Evolutionary conservation across 2,113 vertebrate species (phyloP).

Genomic region (Collichthys lucidus): DNA sequence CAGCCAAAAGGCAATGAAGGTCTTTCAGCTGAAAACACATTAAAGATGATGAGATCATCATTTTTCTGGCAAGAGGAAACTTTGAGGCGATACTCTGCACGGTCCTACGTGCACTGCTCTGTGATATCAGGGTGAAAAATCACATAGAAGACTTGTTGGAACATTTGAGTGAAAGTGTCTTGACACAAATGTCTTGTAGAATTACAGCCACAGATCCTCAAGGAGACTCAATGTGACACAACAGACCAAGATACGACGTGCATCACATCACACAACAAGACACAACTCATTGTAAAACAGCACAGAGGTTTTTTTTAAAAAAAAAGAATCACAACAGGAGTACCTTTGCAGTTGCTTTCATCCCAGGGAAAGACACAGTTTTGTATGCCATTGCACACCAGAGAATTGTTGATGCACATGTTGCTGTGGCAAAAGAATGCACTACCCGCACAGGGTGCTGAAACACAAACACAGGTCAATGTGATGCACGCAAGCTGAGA

Average conservation of each 20-base stretch:
- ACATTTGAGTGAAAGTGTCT: neutral
- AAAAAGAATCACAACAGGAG: constrained; percentile 18
- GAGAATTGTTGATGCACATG: constrained; percentile 98
- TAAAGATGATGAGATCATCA: constrained; percentile 22
- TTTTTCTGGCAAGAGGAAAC: constrained; percentile 7
- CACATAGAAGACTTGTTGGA: neutral
- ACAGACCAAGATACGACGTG: neutral
- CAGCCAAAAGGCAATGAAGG: constrained; percentile 27
- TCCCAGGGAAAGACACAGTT: constrained; percentile 99
- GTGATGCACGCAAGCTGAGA: neutral
- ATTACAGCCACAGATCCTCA: neutral
- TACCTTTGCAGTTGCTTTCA: constrained; percentile 96
- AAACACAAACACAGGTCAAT: constrained; percentile 51
- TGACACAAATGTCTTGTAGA: neutral
- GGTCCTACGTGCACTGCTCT: neutral
- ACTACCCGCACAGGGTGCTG: constrained; percentile 90
- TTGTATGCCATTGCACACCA: constrained; percentile 96
- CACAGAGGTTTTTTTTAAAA: neutral
- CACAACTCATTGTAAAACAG: constrained; percentile 13
- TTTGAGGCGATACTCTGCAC: neutral
- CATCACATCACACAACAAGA: neutral
- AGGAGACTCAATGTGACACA: constrained; percentile 38
- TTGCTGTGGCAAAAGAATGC: constrained; percentile 97
- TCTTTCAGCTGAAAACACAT: constrained; percentile 18
- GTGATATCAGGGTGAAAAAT: neutral